phyloP scores from a whole-genome alignment of 2,888 invertebrate genomes.

The Osmoderma eremita region DNA sequence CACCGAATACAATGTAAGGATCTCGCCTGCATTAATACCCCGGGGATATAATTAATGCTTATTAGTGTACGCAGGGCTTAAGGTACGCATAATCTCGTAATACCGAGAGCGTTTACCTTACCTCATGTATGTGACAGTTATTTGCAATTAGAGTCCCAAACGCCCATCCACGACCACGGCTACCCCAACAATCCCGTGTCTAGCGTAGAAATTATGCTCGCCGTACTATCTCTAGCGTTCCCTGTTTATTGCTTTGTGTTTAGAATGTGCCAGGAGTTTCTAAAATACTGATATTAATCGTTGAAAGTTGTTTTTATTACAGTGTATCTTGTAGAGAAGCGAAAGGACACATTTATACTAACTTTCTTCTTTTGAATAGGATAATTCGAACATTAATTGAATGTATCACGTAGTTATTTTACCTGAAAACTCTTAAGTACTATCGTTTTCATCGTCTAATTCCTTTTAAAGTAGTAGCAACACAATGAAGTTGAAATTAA shows the following conservation, averaged over 20 bases:
- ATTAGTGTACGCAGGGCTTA: constrained; percentile 32
- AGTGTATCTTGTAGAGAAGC: no score
- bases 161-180: neutral
- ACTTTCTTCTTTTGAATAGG: no score
- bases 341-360: no score
- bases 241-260: no score
- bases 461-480: constrained; percentile 15
- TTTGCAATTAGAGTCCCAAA: constrained; percentile 30
- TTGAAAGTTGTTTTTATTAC: no score
- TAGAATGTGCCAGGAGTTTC: no score
- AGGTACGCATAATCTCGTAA: constrained; percentile 39
- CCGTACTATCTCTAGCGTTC: no score
- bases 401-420: no score
- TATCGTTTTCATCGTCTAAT: neutral
- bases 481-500: constrained; percentile 37
- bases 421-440: no score
- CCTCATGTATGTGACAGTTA: constrained; percentile 40
- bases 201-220: neutral
- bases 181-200: neutral
- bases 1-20: no score
- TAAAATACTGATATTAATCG: no score
- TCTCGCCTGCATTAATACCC: constrained; percentile 31
- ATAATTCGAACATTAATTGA: no score
- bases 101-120: constrained; percentile 38
- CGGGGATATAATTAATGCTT: constrained; percentile 36